These are phyloP conservation scores for Calephelis virginiensis DNA, from an alignment of 1,140 invertebrate species.

Conservation along the genomic window DNA sequence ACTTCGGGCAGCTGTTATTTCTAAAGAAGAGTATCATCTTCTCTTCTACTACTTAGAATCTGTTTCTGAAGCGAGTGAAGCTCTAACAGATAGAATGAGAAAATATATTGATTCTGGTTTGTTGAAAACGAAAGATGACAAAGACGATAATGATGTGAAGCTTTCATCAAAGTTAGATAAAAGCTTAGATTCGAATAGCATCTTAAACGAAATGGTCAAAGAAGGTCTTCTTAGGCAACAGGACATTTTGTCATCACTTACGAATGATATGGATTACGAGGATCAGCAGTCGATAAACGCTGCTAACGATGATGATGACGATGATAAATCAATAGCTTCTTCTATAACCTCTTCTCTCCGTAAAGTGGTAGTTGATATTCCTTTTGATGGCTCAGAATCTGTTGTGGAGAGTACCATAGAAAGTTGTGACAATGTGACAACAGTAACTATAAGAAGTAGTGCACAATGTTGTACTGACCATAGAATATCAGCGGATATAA, in stretches of 20 bases:
- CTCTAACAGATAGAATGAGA: constrained; percentile 67
- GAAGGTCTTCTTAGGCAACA: constrained; percentile 69
- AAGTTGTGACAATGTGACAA: constrained; percentile 56
- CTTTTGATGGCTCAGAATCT: constrained; percentile 57
- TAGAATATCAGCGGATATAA: constrained; percentile 66
- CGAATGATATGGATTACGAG: constrained; percentile 51
- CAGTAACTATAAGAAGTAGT: constrained; percentile 56
- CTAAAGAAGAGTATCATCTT: constrained; percentile 70
- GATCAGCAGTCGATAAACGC: constrained; percentile 27
- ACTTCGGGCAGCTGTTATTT: constrained; percentile 66
- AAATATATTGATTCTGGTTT: constrained; percentile 74
- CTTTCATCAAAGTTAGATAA: constrained; percentile 34
- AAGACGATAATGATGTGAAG: constrained; percentile 32
- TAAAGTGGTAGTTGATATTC: constrained; percentile 61
- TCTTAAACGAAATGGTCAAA: constrained; percentile 68
- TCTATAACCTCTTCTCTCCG: constrained; percentile 50
- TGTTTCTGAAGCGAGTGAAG: constrained; percentile 72
- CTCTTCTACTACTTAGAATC: constrained; percentile 73
- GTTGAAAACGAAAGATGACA: constrained; percentile 49
- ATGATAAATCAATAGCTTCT: constrained; percentile 53
- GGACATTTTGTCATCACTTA: constrained; percentile 61
- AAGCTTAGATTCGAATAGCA: constrained; percentile 57
- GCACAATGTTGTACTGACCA: constrained; percentile 70
- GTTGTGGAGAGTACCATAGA: constrained; percentile 52
- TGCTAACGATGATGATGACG: constrained; percentile 50